A percentile compares a stretch with the other conserved stretches of the same genome.
These are phyloP conservation scores for Tipula helvola DNA, from an alignment of 2,888 invertebrate genomes.

Conservation along the genomic window DNA sequence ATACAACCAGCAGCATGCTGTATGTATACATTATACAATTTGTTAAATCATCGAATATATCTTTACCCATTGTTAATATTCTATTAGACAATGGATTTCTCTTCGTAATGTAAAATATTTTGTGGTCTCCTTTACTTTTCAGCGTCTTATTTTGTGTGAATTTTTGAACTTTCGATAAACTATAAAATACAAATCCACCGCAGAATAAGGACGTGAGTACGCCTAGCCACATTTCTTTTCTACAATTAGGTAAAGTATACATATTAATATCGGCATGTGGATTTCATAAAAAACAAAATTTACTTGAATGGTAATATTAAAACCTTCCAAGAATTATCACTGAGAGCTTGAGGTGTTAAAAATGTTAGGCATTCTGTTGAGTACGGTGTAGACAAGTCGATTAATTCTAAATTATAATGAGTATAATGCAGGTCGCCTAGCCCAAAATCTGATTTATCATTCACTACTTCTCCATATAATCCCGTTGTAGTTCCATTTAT, in stretches of 20 bases:
- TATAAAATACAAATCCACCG: conserved; percentile 52
- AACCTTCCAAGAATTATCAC: conserved; percentile 75
- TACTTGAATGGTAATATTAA: conserved; percentile 68
- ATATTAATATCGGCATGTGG: neutral
- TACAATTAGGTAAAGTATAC: conserved; percentile 28
- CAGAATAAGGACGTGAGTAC: conserved; percentile 53
- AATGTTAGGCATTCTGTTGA: conserved; percentile 76
- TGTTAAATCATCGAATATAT: conserved; percentile 56
- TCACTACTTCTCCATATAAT: conserved; percentile 57
- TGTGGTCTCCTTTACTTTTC: neutral
- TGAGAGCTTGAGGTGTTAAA: conserved; percentile 65
- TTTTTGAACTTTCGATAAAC: conserved; percentile 40
- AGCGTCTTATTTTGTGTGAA: neutral
- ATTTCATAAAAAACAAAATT: conserved; percentile 18
- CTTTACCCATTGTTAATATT: conserved; percentile 33
- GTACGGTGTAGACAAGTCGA: conserved; percentile 66
- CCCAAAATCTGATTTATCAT: conserved; percentile 55
- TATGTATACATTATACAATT: conserved; percentile 69
- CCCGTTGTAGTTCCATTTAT: conserved; percentile 57
- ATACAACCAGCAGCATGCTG: conserved; percentile 68
- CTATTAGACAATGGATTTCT: neutral
- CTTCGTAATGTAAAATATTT: neutral
- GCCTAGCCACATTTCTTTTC: conserved; percentile 61
- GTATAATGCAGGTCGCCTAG: conserved; percentile 69
- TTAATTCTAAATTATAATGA: conserved; percentile 48